Percentiles rank a stretch among this genome's conserved stretches.
These are phyloP conservation scores for Lepus oiostolus DNA, from an alignment of 2,797 vertebrate species.

Conservation along the genomic window DNA sequence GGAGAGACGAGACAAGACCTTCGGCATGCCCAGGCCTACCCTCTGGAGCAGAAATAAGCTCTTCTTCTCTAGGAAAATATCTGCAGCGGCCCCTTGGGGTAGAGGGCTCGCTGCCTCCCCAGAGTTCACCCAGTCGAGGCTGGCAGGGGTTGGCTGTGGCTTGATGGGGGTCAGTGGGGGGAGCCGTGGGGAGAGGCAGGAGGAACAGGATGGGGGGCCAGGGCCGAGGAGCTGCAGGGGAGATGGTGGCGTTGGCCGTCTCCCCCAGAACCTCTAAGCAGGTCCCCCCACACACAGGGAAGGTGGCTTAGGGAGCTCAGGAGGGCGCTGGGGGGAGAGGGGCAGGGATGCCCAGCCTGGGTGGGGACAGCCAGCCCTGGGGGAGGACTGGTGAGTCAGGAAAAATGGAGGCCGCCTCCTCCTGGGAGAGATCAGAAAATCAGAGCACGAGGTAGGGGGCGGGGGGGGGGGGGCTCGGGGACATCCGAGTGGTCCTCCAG, in stretches of 20 bases:
- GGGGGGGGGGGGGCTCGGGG: background rate
- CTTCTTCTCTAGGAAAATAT: constrained; percentile 12
- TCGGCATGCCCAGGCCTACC: too few species aligned
- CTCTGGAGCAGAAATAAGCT: background rate
- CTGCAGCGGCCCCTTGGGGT: background rate
- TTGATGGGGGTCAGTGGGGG: rapidly evolving
- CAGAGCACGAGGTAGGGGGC: background rate
- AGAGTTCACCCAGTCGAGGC: background rate
- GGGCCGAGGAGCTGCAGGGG: too few species aligned
- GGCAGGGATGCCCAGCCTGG: too few species aligned
- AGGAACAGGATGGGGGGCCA: too few species aligned
- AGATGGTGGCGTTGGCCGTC: background rate
- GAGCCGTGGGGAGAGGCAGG: background rate
- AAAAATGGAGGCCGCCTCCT: background rate
- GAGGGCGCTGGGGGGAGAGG: background rate
- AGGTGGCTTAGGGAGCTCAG: background rate
- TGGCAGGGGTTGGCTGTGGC: background rate
- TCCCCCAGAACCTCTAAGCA: background rate
- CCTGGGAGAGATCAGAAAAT: too few species aligned
- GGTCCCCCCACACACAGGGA: background rate
- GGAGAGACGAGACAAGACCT: background rate
- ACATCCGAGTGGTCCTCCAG: background rate
- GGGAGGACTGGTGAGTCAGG: background rate
- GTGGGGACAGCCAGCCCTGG: too few species aligned
- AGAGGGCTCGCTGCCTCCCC: background rate